Conservation (phyloP, 37 sponge, comb jelly and placozoan species). For the Axinella damicornis region DNA sequence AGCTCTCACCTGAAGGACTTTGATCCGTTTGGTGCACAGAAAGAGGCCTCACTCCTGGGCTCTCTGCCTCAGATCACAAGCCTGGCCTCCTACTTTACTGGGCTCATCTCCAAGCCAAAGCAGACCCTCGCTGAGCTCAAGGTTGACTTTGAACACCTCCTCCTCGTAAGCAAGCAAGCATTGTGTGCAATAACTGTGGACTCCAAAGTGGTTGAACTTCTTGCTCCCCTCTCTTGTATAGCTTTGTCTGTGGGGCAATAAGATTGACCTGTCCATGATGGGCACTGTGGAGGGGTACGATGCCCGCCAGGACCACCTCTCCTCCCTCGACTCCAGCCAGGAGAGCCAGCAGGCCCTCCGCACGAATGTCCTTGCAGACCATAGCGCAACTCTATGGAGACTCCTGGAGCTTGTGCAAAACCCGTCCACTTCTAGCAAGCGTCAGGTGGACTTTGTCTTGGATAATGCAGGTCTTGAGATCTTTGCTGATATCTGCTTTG, state of each 20-base stretch:
- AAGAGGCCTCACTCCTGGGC: constrained; percentile 58
- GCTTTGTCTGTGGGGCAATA: constrained; percentile 98
- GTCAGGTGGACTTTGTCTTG: constrained; percentile 87
- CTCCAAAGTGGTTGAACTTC: too few relatives aligned
- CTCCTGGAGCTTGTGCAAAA: constrained; percentile 66
- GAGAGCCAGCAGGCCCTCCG: constrained; percentile 33
- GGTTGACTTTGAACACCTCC: constrained; percentile 64
- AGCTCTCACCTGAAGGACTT: constrained; percentile 71
- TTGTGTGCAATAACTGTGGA: not conserved
- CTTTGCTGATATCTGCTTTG: constrained; percentile 94
- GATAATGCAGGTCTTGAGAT: constrained; percentile 98
- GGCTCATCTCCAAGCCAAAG: constrained; percentile 8
- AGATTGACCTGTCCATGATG: constrained; percentile 93
- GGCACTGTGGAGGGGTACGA: constrained; percentile 76
- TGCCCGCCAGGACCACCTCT: not conserved
- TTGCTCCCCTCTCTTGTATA: constrained; percentile 17
- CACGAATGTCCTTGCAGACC: constrained; percentile 78
- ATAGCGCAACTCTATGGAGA: constrained; percentile 64
- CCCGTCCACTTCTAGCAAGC: not conserved
- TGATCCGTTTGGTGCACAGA: constrained; percentile 88
- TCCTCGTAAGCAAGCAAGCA: constrained; percentile 61
- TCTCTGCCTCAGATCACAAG: constrained; percentile 43
- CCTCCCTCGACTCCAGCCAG: not conserved
- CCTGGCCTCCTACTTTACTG: constrained; percentile 20
- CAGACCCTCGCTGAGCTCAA: not conserved